Evolutionary conservation across 1,140 invertebrate genomes (phyloP).

Genomic region (Drosophila watanabei): DNA sequence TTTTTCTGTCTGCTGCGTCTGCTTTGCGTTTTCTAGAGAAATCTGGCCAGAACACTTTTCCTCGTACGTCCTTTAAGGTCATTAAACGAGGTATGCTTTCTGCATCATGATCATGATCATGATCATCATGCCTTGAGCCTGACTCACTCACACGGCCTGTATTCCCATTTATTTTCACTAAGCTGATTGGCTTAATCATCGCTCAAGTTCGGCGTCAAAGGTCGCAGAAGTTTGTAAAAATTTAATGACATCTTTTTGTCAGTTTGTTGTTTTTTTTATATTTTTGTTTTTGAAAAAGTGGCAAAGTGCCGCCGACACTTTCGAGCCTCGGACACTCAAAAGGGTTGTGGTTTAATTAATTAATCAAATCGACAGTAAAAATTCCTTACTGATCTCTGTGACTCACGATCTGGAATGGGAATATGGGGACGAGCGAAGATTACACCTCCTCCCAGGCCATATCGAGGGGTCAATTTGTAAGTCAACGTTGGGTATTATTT

Average conservation of each 20-base stretch:
- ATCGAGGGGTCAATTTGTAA: slow-evolving; percentile 65
- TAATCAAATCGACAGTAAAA: slow-evolving; percentile 78
- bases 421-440: slow-evolving; percentile 37
- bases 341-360: slow-evolving; percentile 80
- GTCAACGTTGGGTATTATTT: slow-evolving; percentile 54
- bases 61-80: slow-evolving; percentile 77
- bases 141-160: slow-evolving; percentile 13
- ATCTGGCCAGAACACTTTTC: slow-evolving; percentile 69
- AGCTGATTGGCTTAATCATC: slow-evolving; percentile 69
- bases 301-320: slow-evolving; percentile 71
- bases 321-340: slow-evolving; percentile 48
- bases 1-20: slow-evolving; percentile 27
- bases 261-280: background rate
- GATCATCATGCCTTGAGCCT: slow-evolving; percentile 6
- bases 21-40: slow-evolving; percentile 64
- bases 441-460: slow-evolving; percentile 3
- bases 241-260: slow-evolving; percentile 52
- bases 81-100: slow-evolving; percentile 60
- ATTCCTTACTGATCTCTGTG: slow-evolving; percentile 60
- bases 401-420: slow-evolving; percentile 28
- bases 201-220: slow-evolving; percentile 69
- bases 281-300: slow-evolving; percentile 49
- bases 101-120: slow-evolving; percentile 10
- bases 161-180: slow-evolving; percentile 23
- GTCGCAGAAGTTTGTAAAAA: slow-evolving; percentile 63